These are phyloP conservation scores for Bilobella aurantiaca DNA, from an alignment of 1,140 invertebrate species.

Conservation along the genomic window DNA sequence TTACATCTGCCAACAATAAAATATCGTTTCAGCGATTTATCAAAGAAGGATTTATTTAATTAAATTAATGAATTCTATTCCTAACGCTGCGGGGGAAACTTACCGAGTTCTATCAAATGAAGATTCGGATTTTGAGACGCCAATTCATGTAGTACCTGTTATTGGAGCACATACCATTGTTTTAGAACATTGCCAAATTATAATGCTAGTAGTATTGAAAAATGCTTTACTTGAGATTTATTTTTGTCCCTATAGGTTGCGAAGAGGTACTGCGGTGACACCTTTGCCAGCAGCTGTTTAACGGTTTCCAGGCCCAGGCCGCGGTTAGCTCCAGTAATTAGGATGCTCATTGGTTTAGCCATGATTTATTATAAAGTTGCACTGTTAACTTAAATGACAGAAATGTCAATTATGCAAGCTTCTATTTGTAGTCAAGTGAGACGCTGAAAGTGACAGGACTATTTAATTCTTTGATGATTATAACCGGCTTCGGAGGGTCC, in stretches of 20 bases:
- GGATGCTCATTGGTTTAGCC: constrained; percentile 40
- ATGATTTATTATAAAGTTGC: neutral
- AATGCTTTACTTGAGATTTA: constrained; percentile 2
- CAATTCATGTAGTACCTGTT: constrained; percentile 20
- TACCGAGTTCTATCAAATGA: constrained; percentile 15
- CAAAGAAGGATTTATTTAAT: neutral
- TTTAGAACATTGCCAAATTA: too few relatives aligned
- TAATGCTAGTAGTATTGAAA: too few relatives aligned
- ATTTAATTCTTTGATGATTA: too few relatives aligned
- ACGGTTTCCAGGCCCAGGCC: constrained; percentile 75
- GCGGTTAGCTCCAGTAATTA: constrained; percentile 78
- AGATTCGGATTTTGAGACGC: constrained; percentile 9
- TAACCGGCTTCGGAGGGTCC: too few relatives aligned
- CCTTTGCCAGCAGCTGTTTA: constrained; percentile 48
- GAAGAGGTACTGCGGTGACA: constrained; percentile 48
- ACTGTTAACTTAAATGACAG: too few relatives aligned
- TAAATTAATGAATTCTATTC: too few relatives aligned
- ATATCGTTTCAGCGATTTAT: neutral
- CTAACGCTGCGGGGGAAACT: too few relatives aligned
- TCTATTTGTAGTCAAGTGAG: too few relatives aligned
- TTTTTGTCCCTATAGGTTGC: constrained; percentile 56
- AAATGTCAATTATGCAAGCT: too few relatives aligned
- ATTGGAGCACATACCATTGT: too few relatives aligned
- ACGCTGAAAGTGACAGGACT: too few relatives aligned
- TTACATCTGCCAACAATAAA: constrained; percentile 15